Conservation (phyloP, 2,888 invertebrate genomes). For the Bellardia bayeri region DNA sequence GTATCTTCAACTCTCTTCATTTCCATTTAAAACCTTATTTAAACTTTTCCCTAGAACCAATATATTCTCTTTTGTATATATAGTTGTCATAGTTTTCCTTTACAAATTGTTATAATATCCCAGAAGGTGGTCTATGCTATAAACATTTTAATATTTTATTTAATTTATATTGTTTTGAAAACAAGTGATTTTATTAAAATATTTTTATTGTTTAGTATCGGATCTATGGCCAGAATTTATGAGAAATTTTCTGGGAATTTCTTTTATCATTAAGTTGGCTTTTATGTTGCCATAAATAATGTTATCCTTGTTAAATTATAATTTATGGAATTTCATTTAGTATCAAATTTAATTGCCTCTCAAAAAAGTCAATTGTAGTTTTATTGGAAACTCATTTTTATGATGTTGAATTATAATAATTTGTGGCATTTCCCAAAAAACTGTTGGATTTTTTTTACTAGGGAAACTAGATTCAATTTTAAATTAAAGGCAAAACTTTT, state of each 20-base stretch:
- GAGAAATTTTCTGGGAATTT: background rate
- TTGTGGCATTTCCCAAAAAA: too few relatives aligned
- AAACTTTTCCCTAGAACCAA: too few relatives aligned
- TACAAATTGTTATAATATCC: too few relatives aligned
- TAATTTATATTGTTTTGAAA: background rate
- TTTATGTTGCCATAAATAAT: background rate
- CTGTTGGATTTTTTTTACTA: too few relatives aligned
- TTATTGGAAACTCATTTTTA: background rate
- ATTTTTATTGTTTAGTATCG: background rate
- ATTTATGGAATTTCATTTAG: background rate
- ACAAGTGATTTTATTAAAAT: conserved; percentile 2
- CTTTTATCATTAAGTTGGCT: background rate
- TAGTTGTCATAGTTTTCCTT: too few relatives aligned
- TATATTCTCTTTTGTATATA: too few relatives aligned
- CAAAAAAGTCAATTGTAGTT: background rate
- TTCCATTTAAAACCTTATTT: too few relatives aligned
- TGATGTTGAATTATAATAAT: background rate
- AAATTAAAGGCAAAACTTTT: too few relatives aligned
- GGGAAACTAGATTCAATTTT: too few relatives aligned
- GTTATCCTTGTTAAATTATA: background rate
- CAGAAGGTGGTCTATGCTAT: too few relatives aligned
- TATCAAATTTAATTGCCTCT: background rate
- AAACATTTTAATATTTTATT: background rate
- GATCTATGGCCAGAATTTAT: background rate
- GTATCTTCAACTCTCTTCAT: too few relatives aligned